Conservation (phyloP, 2,797 vertebrate species). For the Diplodus puntazzo region DNA sequence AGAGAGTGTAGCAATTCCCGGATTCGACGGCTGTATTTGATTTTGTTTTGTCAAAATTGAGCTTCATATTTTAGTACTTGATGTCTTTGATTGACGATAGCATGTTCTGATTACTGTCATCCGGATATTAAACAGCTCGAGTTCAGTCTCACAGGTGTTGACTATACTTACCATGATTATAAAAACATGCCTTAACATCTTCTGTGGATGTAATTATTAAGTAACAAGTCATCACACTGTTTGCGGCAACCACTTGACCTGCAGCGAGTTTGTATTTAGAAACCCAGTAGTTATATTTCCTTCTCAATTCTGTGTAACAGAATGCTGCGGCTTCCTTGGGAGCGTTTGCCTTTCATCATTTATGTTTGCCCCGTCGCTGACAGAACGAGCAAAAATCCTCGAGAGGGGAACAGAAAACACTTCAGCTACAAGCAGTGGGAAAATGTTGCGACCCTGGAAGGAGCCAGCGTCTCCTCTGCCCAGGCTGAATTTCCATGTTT, state of each 20-base stretch:
- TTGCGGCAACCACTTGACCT: not conserved
- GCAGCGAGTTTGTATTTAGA: not conserved
- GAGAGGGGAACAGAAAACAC: conserved; percentile 27
- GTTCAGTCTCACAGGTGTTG: conserved; percentile 7
- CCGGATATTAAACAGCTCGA: not conserved
- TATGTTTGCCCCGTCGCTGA: conserved; percentile 1
- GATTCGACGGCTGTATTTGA: not conserved
- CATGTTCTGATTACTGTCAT: conserved; percentile 4
- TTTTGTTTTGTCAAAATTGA: conserved; percentile 7
- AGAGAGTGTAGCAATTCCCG: not conserved
- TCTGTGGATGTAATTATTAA: not conserved
- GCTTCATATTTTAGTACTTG: not conserved
- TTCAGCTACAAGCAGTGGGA: conserved; percentile 39
- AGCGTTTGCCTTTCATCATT: conserved; percentile 31
- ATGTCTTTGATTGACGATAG: not conserved
- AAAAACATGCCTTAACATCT: not conserved
- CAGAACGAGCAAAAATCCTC: conserved; percentile 32
- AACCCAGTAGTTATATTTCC: conserved; percentile 15
- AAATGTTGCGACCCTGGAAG: conserved; percentile 54
- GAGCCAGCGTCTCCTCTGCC: conserved; percentile 26
- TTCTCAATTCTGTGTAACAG: conserved; percentile 17
- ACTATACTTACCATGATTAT: conserved; percentile 4
- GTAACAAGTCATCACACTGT: conserved; percentile 15
- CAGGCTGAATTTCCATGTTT: conserved; percentile 40
- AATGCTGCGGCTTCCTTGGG: conserved; percentile 33